Percentiles rank a stretch among this genome's conserved stretches.
Conservation (phyloP, 2,113 vertebrate species). For the Rhinopomastus cyanomelas region DNA sequence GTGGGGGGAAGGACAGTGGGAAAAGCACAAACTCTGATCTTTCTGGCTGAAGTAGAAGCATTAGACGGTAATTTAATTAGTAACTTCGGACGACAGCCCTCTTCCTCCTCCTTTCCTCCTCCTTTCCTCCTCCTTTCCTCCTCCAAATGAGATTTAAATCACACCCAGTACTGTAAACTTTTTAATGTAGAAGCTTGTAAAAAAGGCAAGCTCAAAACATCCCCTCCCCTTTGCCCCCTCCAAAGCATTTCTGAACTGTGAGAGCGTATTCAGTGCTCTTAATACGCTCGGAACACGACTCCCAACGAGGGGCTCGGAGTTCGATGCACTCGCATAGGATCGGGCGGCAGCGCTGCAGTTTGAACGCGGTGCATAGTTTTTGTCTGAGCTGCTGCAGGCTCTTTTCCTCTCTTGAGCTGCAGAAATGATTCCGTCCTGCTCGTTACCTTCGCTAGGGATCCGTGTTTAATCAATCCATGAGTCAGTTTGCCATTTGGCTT, state of each 20-base stretch:
- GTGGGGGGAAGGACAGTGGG: background rate
- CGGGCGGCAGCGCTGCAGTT: background rate
- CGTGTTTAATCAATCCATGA: background rate
- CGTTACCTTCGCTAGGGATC: constrained; percentile 6
- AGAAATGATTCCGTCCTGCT: constrained; percentile 14
- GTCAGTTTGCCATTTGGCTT: background rate
- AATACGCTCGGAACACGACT: background rate
- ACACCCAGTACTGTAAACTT: constrained; percentile 34
- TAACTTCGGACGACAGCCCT: constrained; percentile 37
- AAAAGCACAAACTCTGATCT: background rate
- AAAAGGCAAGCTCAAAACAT: constrained; percentile 41
- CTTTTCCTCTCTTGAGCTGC: background rate
- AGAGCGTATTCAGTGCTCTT: background rate
- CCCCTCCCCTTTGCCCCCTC: constrained; percentile 13
- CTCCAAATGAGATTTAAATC: constrained; percentile 61
- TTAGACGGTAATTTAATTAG: constrained; percentile 41
- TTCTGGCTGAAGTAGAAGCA: background rate
- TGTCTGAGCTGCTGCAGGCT: background rate
- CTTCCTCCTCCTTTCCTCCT: background rate
- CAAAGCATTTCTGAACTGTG: constrained; percentile 4
- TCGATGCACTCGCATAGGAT: background rate
- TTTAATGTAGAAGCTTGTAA: constrained; percentile 47
- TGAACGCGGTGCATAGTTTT: background rate
- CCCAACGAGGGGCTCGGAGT: background rate
- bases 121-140: background rate